Percentiles rank a stretch among this genome's conserved stretches.
These are phyloP conservation scores for Tangara arthus DNA, from an alignment of 2,797 vertebrate genomes.

Conservation along the genomic window DNA sequence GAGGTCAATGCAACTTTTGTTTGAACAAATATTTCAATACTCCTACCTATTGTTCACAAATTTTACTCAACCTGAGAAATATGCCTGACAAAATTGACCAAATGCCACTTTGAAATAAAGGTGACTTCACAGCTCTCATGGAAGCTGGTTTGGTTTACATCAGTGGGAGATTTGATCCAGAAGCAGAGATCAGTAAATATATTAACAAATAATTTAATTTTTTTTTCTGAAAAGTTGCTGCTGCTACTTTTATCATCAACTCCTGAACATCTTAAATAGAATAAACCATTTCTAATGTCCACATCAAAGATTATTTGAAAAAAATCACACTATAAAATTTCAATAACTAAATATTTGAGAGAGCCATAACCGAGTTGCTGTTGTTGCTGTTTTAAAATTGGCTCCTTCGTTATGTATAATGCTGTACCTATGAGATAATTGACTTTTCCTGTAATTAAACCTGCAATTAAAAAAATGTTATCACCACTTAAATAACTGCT, in stretches of 20 bases:
- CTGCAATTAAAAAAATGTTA: slow-evolving; percentile 43
- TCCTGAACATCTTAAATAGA: neutral
- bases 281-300: neutral
- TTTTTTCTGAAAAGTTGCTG: neutral
- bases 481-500: slow-evolving; percentile 25
- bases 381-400: neutral
- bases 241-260: neutral
- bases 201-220: neutral
- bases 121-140: neutral
- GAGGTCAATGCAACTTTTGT: neutral
- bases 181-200: neutral
- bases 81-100: neutral
- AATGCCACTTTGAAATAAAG: neutral
- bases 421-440: slow-evolving; percentile 4
- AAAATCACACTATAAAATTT: neutral
- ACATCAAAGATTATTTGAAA: neutral
- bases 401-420: neutral
- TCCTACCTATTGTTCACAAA: neutral
- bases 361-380: neutral
- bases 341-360: slow-evolving; percentile 11
- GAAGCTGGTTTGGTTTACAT: neutral
- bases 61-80: neutral
- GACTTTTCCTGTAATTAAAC: slow-evolving; percentile 55
- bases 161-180: neutral
- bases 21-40: neutral